Base-by-base conservation (phyloP, 2,888 invertebrate species). In the Cosmopolites sordidus region DNA sequence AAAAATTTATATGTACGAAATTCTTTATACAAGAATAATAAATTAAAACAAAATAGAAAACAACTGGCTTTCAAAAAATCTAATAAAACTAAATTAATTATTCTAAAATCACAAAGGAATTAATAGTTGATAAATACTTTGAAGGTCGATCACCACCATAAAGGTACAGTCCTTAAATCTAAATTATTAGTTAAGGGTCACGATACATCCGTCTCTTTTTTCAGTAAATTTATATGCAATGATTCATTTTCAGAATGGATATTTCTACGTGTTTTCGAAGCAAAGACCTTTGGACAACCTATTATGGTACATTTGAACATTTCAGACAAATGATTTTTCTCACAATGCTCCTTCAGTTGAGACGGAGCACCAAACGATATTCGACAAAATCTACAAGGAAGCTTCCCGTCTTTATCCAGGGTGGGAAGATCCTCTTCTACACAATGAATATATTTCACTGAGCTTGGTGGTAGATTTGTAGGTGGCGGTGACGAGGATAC, bases 231-330 rank as follows among this genome's bases (percentile, higher is more conserved):
- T 40, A 62, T 62, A 62, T 81, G 81, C 16, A 80, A 69, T 53
- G 75, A 73, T 59, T 84, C 84, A 62, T 83, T 82, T 64, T 87
- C 86, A 54, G 84, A 83, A 73, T 90, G 90, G 43, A 83, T 78
- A 69, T 89, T 89, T 56, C 90, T 79, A 61, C 86, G 84, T 59
- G 88, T 87, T 62, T 86, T 79, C 9, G 89, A 88, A 56, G 86
- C 83, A 74, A 90, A 91, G 43, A 87, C 83, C 63, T 87, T 84
- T 44, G 83, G 83, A 73, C 90, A 89, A 11, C 88, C 88, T 52
- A 80, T 80, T 44, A 87, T 78, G n/a, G 85, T 83, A 75, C 90
- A 90, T 58, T 83, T 79, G 65, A 84, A 85, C 74, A 88, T 81
- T 52, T 88, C 85, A 52, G 81, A 79, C 27, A 77, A 70, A 68